Conservation (phyloP, 2,888 invertebrate species). For the Nezara viridula region DNA sequence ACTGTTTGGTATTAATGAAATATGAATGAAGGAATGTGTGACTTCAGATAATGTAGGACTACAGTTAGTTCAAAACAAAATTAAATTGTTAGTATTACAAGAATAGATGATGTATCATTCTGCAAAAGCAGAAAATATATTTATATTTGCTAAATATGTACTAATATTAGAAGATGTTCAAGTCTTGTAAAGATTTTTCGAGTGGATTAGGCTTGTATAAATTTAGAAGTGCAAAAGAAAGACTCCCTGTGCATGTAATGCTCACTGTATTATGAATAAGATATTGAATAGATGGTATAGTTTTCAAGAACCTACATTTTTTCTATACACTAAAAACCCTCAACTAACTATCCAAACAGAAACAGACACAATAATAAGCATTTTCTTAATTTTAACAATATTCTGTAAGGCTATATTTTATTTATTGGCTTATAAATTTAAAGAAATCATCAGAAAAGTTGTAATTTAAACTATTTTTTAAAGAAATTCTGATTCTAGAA, state of each 20-base stretch:
- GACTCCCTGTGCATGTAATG: conserved; percentile 48
- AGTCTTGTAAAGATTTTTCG: conserved; percentile 43
- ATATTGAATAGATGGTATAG: conserved; percentile 44
- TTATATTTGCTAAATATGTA: conserved; percentile 49
- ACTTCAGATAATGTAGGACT: conserved; percentile 42
- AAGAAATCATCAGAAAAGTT: not conserved
- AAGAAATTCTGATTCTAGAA: not conserved
- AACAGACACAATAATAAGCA: not conserved
- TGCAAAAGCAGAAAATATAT: conserved; percentile 47
- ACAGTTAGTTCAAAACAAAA: conserved; percentile 17
- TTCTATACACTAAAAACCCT: not conserved
- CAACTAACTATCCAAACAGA: not conserved
- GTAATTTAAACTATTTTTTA: not conserved
- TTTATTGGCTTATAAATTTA: not conserved
- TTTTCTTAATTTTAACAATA: not conserved
- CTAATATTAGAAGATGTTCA: conserved; percentile 34
- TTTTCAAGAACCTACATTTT: conserved; percentile 20
- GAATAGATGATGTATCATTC: conserved; percentile 48
- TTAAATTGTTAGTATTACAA: conserved; percentile 49
- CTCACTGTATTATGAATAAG: conserved; percentile 43
- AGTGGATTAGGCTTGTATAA: conserved; percentile 46
- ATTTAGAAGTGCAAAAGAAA: conserved; percentile 51
- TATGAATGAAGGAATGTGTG: conserved; percentile 49
- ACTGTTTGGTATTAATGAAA: conserved; percentile 17
- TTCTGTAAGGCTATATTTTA: not conserved